A percentile compares a stretch with the other conserved stretches of the same genome.
These are phyloP conservation scores for Alexandromys fortis DNA, from an alignment of 2,113 vertebrate species.

Conservation along the genomic window DNA sequence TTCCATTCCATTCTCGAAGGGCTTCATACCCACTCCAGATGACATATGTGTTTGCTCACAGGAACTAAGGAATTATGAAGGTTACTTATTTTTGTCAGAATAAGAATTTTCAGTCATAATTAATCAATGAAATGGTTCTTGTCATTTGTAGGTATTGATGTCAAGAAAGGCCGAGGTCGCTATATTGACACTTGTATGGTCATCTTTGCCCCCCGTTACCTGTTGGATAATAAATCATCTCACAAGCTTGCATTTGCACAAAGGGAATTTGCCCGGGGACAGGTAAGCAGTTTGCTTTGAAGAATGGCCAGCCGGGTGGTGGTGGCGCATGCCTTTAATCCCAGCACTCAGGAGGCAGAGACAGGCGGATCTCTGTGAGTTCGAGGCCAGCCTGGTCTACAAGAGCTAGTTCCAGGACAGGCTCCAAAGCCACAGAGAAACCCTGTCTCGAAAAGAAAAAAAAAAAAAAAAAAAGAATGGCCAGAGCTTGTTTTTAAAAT, in stretches of 20 bases:
- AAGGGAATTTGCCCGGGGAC: constrained; percentile 95
- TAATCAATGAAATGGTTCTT: constrained; percentile 50
- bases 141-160: constrained; percentile 91
- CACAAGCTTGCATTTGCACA: constrained; percentile 97
- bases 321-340: too few species aligned
- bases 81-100: background rate
- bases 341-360: too few species aligned
- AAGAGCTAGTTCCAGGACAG: too few species aligned
- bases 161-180: constrained; percentile 96
- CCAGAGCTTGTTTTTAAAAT: background rate
- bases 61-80: constrained; percentile 11
- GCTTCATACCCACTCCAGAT: background rate
- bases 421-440: too few species aligned
- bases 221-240: constrained; percentile 95
- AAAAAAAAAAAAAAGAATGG: background rate
- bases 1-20: constrained; percentile 18
- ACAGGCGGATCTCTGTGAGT: too few species aligned
- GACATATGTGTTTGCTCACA: background rate
- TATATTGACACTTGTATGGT: constrained; percentile 97
- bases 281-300: constrained; percentile 86
- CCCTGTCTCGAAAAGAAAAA: too few species aligned
- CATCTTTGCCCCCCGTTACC: constrained; percentile 96
- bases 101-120: background rate
- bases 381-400: too few species aligned
- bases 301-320: background rate